These are phyloP conservation scores for Odontomachus brunneus DNA, from an alignment of 1,140 invertebrate genomes.

Conservation along the genomic window DNA sequence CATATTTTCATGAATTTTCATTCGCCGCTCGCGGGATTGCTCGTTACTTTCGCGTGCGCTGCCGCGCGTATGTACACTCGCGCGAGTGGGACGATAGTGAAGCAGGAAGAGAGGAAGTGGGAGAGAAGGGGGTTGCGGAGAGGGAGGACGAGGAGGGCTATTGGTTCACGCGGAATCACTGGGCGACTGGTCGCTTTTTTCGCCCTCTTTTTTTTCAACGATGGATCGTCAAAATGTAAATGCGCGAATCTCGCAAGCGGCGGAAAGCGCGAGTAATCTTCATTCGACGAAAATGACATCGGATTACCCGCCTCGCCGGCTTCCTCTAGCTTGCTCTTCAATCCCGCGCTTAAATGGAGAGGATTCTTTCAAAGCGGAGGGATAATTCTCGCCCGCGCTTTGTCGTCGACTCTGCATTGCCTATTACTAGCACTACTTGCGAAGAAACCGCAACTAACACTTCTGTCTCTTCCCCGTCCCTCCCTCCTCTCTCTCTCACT, in stretches of 20 bases:
- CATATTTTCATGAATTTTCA: conserved; percentile 84
- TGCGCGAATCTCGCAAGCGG: conserved; percentile 24
- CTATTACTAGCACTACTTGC: background rate
- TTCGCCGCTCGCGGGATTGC: conserved; percentile 66
- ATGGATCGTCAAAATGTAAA: conserved; percentile 58
- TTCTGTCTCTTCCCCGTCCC: no score
- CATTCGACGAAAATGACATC: conserved; percentile 54
- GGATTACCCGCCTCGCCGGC: conserved; percentile 45
- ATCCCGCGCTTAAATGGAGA: conserved; percentile 15
- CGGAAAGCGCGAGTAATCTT: conserved; percentile 46
- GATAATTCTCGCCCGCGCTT: background rate
- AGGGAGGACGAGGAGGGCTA: background rate
- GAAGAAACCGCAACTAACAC: background rate
- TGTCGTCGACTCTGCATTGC: background rate
- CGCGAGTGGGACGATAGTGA: background rate
- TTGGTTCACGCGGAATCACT: conserved; percentile 19
- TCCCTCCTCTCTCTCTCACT: no score
- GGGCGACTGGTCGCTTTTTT: background rate
- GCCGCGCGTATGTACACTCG: background rate
- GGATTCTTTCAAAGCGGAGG: conserved; percentile 40
- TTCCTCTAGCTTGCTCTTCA: conserved; percentile 27
- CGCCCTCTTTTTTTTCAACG: background rate
- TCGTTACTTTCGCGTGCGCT: conserved; percentile 68
- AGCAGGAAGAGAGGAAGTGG: no score
- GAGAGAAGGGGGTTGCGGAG: no score